A percentile compares a stretch with the other conserved stretches of the same genome.
Evolutionary conservation across 2,888 invertebrate species (phyloP).

Genomic region (Cryptocephalus moraei): DNA sequence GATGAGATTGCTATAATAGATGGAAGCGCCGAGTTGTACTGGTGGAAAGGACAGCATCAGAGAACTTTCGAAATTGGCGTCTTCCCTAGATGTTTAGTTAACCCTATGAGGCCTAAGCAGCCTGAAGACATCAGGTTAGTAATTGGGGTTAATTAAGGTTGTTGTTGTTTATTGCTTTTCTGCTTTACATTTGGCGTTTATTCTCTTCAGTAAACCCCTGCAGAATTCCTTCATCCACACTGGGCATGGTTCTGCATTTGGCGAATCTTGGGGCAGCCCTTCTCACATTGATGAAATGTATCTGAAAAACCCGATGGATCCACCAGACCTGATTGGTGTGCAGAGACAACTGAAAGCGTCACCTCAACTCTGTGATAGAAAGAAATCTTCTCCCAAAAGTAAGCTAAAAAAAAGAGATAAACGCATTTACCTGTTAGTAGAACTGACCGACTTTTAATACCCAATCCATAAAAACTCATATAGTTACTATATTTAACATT

Average conservation of each 20-base stretch:
- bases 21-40: slow-evolving; percentile 76
- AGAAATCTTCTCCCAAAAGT: slow-evolving; percentile 38
- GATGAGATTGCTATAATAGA: slow-evolving; percentile 85
- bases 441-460: no score
- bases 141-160: neutral
- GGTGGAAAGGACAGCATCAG: slow-evolving; percentile 83
- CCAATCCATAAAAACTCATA: no score
- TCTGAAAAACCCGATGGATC: slow-evolving; percentile 64
- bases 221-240: slow-evolving; percentile 78
- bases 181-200: neutral
- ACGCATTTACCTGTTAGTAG: no score
- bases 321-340: slow-evolving; percentile 51
- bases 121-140: slow-evolving; percentile 50
- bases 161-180: neutral
- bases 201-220: slow-evolving; percentile 52
- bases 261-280: slow-evolving; percentile 79
- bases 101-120: slow-evolving; percentile 57
- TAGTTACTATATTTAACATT: no score
- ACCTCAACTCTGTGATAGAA: slow-evolving; percentile 37
- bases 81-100: slow-evolving; percentile 68
- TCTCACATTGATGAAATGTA: slow-evolving; percentile 69
- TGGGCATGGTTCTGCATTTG: slow-evolving; percentile 61
- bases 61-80: slow-evolving; percentile 77
- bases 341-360: slow-evolving; percentile 27
- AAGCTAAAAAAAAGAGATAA: slow-evolving; percentile 5